phyloP scores from a whole-genome alignment of 2,888 invertebrate genomes.

The Xestia rhomboidea region DNA sequence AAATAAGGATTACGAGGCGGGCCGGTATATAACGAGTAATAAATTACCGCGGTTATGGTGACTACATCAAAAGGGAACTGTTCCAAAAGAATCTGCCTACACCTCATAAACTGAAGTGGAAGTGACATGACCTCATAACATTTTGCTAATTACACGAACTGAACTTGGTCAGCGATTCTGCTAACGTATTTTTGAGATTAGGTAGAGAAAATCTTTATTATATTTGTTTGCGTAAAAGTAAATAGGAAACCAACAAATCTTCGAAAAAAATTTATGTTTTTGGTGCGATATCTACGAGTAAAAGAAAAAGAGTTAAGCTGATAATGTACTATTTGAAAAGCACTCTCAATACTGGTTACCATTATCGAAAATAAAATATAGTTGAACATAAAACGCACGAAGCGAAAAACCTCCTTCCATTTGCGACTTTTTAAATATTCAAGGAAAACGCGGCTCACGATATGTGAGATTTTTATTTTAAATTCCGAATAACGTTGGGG shows the following conservation, averaged over 20 bases:
- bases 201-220: background rate
- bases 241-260: background rate
- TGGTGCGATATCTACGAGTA: background rate
- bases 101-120: conserved; percentile 73
- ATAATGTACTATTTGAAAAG: background rate
- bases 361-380: background rate
- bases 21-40: conserved; percentile 74
- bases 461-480: conserved; percentile 62
- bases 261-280: no score
- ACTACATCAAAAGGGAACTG: conserved; percentile 77
- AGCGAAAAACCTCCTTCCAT: conserved; percentile 14
- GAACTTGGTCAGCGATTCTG: conserved; percentile 64
- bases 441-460: conserved; percentile 30
- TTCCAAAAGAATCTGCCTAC: conserved; percentile 68
- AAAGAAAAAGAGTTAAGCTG: no score
- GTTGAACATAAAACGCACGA: background rate
- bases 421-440: conserved; percentile 36
- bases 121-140: conserved; percentile 76
- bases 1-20: conserved; percentile 67
- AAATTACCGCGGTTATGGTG: conserved; percentile 76
- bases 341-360: background rate
- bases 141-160: conserved; percentile 75
- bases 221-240: background rate
- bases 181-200: conserved; percentile 40
- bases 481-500: conserved; percentile 68